Conservation (phyloP, 2,888 invertebrate species). For the Byasa hedistus region DNA sequence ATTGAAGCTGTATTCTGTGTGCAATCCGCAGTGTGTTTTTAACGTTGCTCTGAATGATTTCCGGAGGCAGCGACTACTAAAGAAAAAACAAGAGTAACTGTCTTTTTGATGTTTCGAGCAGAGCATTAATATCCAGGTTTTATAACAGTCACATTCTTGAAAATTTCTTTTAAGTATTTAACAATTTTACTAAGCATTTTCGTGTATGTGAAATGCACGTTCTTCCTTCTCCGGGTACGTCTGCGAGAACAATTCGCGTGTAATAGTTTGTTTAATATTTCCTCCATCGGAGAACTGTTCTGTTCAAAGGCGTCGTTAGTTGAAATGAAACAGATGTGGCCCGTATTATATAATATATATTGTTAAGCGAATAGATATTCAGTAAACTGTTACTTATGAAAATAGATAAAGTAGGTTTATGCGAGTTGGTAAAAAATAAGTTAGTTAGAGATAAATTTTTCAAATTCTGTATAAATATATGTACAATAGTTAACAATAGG, state of each 20-base stretch:
- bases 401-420: no score
- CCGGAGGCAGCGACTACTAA: constrained; percentile 7
- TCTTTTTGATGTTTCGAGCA: not conserved
- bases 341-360: not conserved
- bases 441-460: no score
- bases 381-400: not conserved
- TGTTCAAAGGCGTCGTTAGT: constrained; percentile 20
- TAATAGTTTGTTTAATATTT: constrained; percentile 21
- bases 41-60: constrained; percentile 14
- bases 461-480: no score
- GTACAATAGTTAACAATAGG: no score
- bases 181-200: not conserved
- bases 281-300: constrained; percentile 16
- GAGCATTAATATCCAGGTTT: not conserved
- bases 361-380: constrained; percentile 1
- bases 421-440: no score
- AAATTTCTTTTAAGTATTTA: not conserved
- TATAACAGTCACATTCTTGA: no score
- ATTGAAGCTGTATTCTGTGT: constrained; percentile 6
- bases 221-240: constrained; percentile 3
- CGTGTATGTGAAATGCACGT: not conserved
- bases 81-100: constrained; percentile 7
- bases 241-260: constrained; percentile 14
- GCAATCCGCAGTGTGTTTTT: constrained; percentile 8
- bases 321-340: constrained; percentile 26